Evolutionary conservation across 2,888 invertebrate species (phyloP).

Genomic region (Fragum sueziense): DNA sequence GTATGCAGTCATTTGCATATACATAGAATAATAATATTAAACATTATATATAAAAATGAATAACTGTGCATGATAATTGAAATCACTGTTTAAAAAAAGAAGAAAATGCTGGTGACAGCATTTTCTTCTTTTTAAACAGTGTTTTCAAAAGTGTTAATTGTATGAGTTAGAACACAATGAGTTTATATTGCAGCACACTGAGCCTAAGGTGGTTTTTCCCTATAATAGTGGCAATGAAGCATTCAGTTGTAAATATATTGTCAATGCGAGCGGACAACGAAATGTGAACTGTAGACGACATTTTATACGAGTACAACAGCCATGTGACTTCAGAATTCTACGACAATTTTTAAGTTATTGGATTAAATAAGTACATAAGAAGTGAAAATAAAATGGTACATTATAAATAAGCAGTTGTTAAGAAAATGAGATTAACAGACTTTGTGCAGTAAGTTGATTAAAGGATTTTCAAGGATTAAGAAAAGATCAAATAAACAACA

Average conservation of each 20-base stretch:
- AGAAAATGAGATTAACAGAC: slow-evolving; percentile 22
- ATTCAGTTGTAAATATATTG: slow-evolving; percentile 38
- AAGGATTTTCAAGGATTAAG: slow-evolving; percentile 6
- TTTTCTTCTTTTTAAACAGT: no score
- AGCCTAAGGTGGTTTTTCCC: slow-evolving; percentile 51
- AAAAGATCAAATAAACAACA: slow-evolving; percentile 1
- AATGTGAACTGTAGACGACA: background rate
- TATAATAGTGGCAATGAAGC: slow-evolving; percentile 10
- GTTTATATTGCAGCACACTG: no score
- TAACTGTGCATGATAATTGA: no score
- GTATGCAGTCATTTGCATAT: no score
- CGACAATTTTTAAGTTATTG: background rate
- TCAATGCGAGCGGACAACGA: slow-evolving; percentile 14
- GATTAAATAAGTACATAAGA: slow-evolving; percentile 4
- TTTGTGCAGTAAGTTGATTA: slow-evolving; percentile 16
- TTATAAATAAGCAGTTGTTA: slow-evolving; percentile 13
- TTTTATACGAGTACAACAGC: background rate
- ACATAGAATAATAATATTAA: no score
- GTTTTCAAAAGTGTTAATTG: no score
- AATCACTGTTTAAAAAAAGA: no score
- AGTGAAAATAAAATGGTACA: background rate
- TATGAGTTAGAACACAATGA: no score
- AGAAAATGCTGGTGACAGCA: no score
- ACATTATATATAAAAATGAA: no score
- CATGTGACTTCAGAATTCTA: slow-evolving; percentile 17